A percentile compares a stretch with the other conserved stretches of the same genome.
These are phyloP conservation scores for Taxidea taxus DNA, from an alignment of 2,113 vertebrate species.

Conservation along the genomic window DNA sequence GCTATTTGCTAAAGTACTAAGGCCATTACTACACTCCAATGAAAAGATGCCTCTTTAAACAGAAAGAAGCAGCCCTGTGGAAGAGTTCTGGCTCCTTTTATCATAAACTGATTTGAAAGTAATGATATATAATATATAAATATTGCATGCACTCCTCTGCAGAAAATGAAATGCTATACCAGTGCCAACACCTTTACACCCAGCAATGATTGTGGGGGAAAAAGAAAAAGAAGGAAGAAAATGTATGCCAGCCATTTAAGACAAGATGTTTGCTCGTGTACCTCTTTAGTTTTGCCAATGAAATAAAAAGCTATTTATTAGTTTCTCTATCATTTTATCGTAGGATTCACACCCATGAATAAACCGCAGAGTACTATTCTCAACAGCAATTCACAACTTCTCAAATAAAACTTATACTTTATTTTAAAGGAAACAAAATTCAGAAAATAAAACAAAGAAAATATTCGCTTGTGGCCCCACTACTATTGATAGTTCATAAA, in stretches of 20 bases:
- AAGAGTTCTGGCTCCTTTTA: conserved; percentile 67
- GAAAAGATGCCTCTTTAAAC: conserved; percentile 72
- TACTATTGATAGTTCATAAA: conserved; percentile 1
- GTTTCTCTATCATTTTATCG: background rate
- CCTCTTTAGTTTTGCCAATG: conserved; percentile 6
- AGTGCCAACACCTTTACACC: conserved; percentile 67
- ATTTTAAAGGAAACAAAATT: conserved; percentile 22
- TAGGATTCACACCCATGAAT: background rate
- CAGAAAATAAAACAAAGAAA: conserved; percentile 22
- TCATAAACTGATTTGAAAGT: conserved; percentile 76
- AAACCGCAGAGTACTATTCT: background rate
- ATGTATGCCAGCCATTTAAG: conserved; percentile 15
- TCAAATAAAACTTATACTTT: background rate
- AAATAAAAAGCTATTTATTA: conserved; percentile 40
- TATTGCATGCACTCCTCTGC: conserved; percentile 68
- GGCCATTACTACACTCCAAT: conserved; percentile 62
- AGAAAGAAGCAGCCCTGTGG: conserved; percentile 50
- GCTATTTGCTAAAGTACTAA: conserved; percentile 80
- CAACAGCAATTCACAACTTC: conserved; percentile 18
- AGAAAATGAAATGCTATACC: conserved; percentile 72
- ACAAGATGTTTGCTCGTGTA: background rate
- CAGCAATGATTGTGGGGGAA: conserved; percentile 53
- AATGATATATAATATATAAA: conserved; percentile 82
- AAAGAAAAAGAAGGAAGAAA: conserved; percentile 43
- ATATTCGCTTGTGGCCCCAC: background rate